Conservation (phyloP, 2,797 vertebrate genomes). For the Sebastes iracundus region DNA sequence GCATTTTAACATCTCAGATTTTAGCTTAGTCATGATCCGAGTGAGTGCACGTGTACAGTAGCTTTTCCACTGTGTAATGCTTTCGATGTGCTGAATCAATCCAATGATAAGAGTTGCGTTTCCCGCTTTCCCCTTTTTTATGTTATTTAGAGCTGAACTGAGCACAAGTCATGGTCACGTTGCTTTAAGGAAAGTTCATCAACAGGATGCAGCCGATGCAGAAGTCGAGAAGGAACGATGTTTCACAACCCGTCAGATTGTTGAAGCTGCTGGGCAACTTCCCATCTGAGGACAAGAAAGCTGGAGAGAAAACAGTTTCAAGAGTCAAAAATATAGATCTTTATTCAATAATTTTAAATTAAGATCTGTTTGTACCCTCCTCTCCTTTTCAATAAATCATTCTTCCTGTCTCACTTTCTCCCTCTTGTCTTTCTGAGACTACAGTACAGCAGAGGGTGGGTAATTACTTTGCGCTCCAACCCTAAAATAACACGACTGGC, state of each 20-base stretch:
- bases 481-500: constrained; percentile 84
- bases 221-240: constrained; percentile 59
- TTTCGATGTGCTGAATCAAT: constrained; percentile 69
- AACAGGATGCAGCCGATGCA: constrained; percentile 74
- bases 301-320: constrained; percentile 4
- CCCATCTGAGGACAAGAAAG: constrained; percentile 41
- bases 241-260: constrained; percentile 58
- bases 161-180: constrained; percentile 60
- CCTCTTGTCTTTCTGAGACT: constrained; percentile 37
- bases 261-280: constrained; percentile 51
- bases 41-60: constrained; percentile 31
- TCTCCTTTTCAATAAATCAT: constrained; percentile 15
- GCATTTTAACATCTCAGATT: background rate
- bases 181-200: constrained; percentile 60
- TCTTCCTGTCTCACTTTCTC: constrained; percentile 6
- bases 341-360: constrained; percentile 19
- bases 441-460: constrained; percentile 68
- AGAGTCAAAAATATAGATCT: constrained; percentile 15
- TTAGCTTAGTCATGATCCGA: constrained; percentile 62
- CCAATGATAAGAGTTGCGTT: constrained; percentile 17
- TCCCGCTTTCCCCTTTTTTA: constrained; percentile 55
- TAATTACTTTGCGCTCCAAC: constrained; percentile 82
- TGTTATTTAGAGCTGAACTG: constrained; percentile 23
- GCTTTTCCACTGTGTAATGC: constrained; percentile 65
- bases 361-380: constrained; percentile 5